Percentiles rank a stretch among this genome's conserved stretches.
Evolutionary conservation across 2,113 vertebrate species (phyloP).

Genomic region (Struthio camelus): DNA sequence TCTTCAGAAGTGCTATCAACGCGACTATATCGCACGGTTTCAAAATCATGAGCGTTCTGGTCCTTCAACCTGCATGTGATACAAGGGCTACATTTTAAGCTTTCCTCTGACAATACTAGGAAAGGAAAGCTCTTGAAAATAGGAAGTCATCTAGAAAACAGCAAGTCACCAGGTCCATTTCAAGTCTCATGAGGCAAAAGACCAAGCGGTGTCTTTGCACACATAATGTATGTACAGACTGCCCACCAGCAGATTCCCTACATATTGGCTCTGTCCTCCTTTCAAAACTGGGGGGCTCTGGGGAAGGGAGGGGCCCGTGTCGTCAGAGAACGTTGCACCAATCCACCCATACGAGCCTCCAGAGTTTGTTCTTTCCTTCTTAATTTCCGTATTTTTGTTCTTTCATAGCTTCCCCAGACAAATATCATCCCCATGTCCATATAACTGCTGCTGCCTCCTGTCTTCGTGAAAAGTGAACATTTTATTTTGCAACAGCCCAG

Average conservation of each 20-base stretch:
- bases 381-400: neutral
- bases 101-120: neutral
- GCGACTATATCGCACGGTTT: neutral
- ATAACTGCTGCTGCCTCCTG: neutral
- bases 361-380: neutral
- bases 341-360: neutral
- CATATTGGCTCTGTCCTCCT: neutral
- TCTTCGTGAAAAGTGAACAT: neutral
- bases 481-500: neutral
- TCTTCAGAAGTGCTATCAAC: neutral
- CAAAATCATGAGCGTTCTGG: neutral
- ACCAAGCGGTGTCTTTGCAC: neutral
- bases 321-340: neutral
- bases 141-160: neutral
- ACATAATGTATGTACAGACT: neutral
- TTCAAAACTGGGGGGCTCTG: neutral
- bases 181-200: neutral
- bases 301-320: fast-evolving
- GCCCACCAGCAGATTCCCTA: neutral
- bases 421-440: neutral
- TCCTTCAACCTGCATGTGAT: neutral
- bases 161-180: neutral
- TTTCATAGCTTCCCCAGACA: neutral
- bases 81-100: neutral
- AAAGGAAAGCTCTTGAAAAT: neutral